phyloP scores from a whole-genome alignment of 2,113 vertebrate species.

The Marcusenius ussheri region DNA sequence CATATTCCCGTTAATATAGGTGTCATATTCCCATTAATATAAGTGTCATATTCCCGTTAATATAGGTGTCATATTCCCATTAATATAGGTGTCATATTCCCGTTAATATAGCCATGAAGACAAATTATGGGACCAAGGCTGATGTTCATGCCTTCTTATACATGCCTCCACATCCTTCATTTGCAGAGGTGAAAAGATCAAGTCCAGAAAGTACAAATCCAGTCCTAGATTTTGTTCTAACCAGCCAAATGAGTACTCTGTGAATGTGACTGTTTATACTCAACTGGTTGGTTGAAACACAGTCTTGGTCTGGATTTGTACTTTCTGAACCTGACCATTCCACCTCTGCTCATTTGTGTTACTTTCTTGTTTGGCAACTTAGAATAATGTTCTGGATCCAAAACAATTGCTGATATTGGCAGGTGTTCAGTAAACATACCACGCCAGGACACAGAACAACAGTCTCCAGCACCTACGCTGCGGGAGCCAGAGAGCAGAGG shows the following conservation, averaged over 20 bases:
- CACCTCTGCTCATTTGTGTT: background rate
- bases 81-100: too few relatives aligned
- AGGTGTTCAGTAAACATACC: background rate
- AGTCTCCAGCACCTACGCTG: background rate
- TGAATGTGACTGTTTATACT: background rate
- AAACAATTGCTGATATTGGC: background rate
- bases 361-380: background rate
- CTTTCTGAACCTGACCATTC: background rate
- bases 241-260: background rate
- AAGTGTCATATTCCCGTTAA: too few relatives aligned
- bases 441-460: background rate
- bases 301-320: background rate
- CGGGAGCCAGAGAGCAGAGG: background rate
- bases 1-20: too few relatives aligned
- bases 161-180: background rate
- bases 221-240: background rate
- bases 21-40: too few relatives aligned
- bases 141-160: background rate
- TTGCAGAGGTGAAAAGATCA: background rate
- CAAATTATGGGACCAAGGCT: background rate
- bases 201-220: background rate
- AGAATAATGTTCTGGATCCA: background rate
- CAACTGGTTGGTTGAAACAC: background rate
- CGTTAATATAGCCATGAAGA: background rate
- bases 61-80: too few relatives aligned